Percentiles rank a stretch among this genome's conserved stretches.
phyloP scores from a whole-genome alignment of 2,113 vertebrate genomes.

The Elephantulus edwardii region DNA sequence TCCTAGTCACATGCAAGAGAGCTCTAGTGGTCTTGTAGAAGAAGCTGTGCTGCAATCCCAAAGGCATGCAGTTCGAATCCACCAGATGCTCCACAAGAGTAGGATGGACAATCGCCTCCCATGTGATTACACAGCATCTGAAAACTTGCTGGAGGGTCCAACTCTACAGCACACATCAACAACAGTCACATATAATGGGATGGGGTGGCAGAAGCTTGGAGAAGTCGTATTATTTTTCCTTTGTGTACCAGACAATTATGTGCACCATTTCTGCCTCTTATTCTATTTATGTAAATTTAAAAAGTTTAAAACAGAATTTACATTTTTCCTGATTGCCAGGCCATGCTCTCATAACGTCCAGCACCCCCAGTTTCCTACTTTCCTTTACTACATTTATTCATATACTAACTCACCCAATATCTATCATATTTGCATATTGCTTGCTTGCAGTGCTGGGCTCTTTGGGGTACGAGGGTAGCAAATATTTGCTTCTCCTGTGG shows the following conservation, averaged over 20 bases:
- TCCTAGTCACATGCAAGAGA: not conserved
- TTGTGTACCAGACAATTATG: not conserved
- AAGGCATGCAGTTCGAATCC: no score
- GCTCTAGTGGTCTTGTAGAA: no score
- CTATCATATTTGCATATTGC: not conserved
- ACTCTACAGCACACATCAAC: no score
- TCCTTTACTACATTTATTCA: not conserved
- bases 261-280: not conserved
- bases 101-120: no score
- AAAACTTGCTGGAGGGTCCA: no score
- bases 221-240: not conserved
- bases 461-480: not conserved
- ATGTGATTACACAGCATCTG: no score
- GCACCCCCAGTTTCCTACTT: not conserved
- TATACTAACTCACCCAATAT: not conserved
- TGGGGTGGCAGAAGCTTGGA: not conserved
- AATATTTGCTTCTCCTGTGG: not conserved
- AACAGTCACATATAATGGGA: no score
- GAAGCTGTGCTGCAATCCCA: no score
- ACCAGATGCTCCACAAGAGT: no score
- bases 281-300: not conserved
- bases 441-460: not conserved
- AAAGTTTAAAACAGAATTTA: not conserved
- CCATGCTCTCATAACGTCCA: not conserved
- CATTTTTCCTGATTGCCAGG: not conserved